Percentiles rank a stretch among this genome's conserved stretches.
phyloP scores from a whole-genome alignment of 2,888 invertebrate genomes.

The Tipula helvola region DNA sequence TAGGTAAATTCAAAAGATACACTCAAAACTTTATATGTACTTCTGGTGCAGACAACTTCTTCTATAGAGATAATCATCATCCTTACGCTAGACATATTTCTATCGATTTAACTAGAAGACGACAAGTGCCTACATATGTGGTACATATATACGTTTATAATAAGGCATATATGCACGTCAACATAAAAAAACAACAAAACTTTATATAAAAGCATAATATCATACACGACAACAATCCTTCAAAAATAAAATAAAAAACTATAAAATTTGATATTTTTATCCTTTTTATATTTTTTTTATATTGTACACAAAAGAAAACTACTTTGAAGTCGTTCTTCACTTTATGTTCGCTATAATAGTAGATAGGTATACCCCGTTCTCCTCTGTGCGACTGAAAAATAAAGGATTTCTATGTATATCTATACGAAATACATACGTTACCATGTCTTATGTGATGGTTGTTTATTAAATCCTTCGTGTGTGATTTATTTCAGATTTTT shows the following conservation, averaged over 20 bases:
- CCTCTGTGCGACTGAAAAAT: background rate
- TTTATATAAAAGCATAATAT: background rate
- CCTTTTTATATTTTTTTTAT: background rate
- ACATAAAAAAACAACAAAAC: background rate
- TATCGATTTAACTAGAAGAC: background rate
- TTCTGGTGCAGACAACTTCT: background rate
- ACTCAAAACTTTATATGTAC: background rate
- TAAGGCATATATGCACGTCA: background rate
- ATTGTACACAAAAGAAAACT: background rate
- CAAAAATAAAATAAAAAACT: background rate
- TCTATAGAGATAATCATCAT: background rate
- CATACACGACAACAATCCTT: background rate
- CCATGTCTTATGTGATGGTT: background rate
- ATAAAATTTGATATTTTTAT: background rate
- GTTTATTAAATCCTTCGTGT: background rate
- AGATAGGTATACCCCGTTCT: background rate
- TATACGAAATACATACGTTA: background rate
- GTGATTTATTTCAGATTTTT: background rate
- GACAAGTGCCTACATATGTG: background rate
- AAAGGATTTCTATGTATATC: background rate
- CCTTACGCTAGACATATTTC: background rate
- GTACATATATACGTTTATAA: background rate
- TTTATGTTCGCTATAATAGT: background rate
- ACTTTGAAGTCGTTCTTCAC: background rate
- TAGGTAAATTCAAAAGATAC: background rate